phyloP scores from a whole-genome alignment of 2,888 invertebrate species.

The Platynereis dumerilii region DNA sequence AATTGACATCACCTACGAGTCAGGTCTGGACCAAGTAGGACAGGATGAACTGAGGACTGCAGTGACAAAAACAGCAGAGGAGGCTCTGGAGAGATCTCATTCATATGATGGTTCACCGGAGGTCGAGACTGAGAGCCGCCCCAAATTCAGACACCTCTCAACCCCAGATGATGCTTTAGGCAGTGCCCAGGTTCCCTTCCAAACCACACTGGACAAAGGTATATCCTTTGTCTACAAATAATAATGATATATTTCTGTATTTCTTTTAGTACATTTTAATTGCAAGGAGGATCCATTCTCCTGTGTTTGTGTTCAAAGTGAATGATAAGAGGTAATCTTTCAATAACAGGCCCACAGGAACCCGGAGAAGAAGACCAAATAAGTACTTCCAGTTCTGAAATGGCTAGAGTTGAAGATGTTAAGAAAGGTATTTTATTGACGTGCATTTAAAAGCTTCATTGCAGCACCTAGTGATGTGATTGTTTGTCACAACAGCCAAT shows the following conservation, averaged over 20 bases:
- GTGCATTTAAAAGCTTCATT: neutral
- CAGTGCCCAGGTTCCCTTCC: constrained; percentile 5
- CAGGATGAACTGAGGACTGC: constrained; percentile 31
- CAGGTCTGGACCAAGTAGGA: constrained; percentile 47
- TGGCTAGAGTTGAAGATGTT: constrained; percentile 53
- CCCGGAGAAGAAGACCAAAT: constrained; percentile 42
- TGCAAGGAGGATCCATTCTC: neutral
- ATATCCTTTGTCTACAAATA: constrained; percentile 7
- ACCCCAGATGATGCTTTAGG: constrained; percentile 27
- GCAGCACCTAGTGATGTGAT: constrained; percentile 2
- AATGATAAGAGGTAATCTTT: too few relatives aligned
- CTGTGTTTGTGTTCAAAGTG: too few relatives aligned
- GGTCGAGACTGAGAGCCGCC: constrained; percentile 5
- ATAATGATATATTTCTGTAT: neutral
- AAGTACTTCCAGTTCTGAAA: constrained; percentile 54
- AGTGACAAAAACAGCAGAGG: constrained; percentile 9
- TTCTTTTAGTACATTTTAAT: neutral
- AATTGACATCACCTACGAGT: constrained; percentile 51
- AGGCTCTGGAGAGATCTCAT: constrained; percentile 24
- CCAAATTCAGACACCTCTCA: constrained; percentile 24
- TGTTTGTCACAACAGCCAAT: too few relatives aligned
- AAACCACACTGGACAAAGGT: constrained; percentile 23
- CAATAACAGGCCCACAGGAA: constrained; percentile 1
- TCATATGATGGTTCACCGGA: constrained; percentile 23
- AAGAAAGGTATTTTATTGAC: constrained; percentile 42